phyloP scores from a whole-genome alignment of 2,113 vertebrate species.

The Fulica atra region DNA sequence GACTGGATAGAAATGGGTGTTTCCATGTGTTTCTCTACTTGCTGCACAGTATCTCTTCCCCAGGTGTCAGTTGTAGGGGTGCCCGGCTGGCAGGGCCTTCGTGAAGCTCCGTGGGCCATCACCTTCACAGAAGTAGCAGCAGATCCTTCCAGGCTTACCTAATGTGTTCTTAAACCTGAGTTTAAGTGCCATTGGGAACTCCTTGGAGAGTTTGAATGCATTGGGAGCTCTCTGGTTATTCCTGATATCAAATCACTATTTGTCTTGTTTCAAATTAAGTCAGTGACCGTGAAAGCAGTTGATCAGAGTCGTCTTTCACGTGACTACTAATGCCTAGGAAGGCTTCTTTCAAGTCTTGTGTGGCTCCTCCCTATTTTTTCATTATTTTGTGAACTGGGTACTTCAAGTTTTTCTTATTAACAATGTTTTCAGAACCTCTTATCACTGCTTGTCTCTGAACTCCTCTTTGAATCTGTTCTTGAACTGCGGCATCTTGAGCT shows the following conservation, averaged over 20 bases:
- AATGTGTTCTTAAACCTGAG: background rate
- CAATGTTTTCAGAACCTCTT: background rate
- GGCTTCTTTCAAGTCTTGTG: background rate
- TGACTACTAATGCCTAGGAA: background rate
- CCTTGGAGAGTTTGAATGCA: background rate
- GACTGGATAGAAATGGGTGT: background rate
- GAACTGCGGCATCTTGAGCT: background rate
- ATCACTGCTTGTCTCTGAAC: background rate
- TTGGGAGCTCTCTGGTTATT: background rate
- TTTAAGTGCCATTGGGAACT: background rate
- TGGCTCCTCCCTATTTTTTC: background rate
- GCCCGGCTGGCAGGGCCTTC: background rate
- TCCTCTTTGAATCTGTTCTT: background rate
- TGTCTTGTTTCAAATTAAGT: background rate
- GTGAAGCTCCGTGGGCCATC: rapidly evolving
- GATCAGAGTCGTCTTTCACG: background rate
- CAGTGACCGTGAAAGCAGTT: background rate
- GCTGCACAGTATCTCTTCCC: background rate
- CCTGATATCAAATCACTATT: background rate
- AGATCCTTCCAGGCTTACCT: background rate
- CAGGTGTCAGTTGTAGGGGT: background rate
- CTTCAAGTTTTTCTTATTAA: background rate
- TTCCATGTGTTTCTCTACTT: background rate
- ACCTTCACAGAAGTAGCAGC: background rate
- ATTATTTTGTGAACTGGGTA: background rate